Evolutionary conservation across 2,888 invertebrate species (phyloP).

Genomic region (Ophraella communa): DNA sequence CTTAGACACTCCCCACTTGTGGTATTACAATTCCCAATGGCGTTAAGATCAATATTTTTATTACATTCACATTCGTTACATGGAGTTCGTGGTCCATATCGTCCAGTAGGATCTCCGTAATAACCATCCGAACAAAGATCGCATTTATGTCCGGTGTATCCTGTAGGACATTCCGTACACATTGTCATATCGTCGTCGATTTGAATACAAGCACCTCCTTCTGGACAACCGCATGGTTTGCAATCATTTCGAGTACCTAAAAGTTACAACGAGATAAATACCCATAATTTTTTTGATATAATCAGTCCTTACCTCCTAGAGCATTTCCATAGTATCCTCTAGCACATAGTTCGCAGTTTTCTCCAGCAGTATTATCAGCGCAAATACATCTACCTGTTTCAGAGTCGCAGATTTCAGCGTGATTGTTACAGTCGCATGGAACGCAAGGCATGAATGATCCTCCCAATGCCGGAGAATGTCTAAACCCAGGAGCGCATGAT

Average conservation of each 20-base stretch:
- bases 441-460: conserved; percentile 89
- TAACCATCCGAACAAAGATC: conserved; percentile 96
- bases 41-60: conserved; percentile 92
- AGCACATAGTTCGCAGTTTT: conserved; percentile 93
- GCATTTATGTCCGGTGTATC: conserved; percentile 89
- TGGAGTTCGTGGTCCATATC: conserved; percentile 70
- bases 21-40: conserved; percentile 97
- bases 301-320: conserved; percentile 62
- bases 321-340: conserved; percentile 97
- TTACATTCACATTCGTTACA: conserved; percentile 92
- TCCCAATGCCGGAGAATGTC: conserved; percentile 83
- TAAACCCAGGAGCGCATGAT: conserved; percentile 93
- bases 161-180: conserved; percentile 93
- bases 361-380: conserved; percentile 93
- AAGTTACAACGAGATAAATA: conserved; percentile 16
- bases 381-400: conserved; percentile 97
- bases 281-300: no score
- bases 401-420: conserved; percentile 94
- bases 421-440: conserved; percentile 96
- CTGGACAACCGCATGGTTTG: conserved; percentile 92
- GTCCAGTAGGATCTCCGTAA: conserved; percentile 60
- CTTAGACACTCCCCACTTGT: conserved; percentile 94
- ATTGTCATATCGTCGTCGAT: conserved; percentile 85
- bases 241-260: conserved; percentile 85
- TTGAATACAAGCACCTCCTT: conserved; percentile 91